Evolutionary conservation across 2,113 vertebrate species (phyloP).

Genomic region (Bos javanicus): DNA sequence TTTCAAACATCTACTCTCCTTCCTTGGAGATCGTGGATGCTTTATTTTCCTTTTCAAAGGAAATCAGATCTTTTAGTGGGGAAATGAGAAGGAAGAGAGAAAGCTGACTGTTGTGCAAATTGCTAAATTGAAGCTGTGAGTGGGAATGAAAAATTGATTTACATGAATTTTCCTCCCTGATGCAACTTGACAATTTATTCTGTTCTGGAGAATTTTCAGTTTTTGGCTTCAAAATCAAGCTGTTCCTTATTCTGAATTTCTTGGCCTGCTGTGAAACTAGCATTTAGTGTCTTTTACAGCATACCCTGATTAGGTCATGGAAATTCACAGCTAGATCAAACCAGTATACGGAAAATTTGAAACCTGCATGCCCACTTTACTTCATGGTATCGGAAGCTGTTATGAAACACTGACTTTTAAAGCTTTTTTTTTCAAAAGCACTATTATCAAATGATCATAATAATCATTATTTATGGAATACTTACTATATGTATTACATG

Average conservation of each 20-base stretch:
- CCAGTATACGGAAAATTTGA: slow-evolving; percentile 65
- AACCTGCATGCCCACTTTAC: slow-evolving; percentile 41
- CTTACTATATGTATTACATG: background rate
- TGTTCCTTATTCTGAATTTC: slow-evolving; percentile 66
- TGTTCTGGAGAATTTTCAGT: slow-evolving; percentile 62
- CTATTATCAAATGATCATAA: background rate
- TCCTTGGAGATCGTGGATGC: background rate
- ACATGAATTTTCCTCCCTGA: slow-evolving; percentile 62
- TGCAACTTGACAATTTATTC: slow-evolving; percentile 64
- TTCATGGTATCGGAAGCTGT: background rate
- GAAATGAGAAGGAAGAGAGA: slow-evolving; percentile 39
- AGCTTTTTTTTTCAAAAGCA: background rate
- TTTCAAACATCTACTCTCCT: slow-evolving; percentile 15
- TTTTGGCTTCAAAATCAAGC: slow-evolving; percentile 63
- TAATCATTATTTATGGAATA: background rate
- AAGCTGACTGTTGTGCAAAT: slow-evolving; percentile 40
- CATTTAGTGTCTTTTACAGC: slow-evolving; percentile 60
- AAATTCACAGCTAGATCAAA: slow-evolving; percentile 73
- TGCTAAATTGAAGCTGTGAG: slow-evolving; percentile 62
- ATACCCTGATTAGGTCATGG: slow-evolving; percentile 68
- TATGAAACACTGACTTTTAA: slow-evolving; percentile 28
- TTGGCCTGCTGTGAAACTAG: slow-evolving; percentile 66
- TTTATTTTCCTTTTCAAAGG: slow-evolving; percentile 56
- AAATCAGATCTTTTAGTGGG: slow-evolving; percentile 47
- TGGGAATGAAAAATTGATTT: slow-evolving; percentile 67